A percentile compares a stretch with the other conserved stretches of the same genome.
Conservation (phyloP, 2,888 invertebrate species). For the Aleiodes testaceus region DNA sequence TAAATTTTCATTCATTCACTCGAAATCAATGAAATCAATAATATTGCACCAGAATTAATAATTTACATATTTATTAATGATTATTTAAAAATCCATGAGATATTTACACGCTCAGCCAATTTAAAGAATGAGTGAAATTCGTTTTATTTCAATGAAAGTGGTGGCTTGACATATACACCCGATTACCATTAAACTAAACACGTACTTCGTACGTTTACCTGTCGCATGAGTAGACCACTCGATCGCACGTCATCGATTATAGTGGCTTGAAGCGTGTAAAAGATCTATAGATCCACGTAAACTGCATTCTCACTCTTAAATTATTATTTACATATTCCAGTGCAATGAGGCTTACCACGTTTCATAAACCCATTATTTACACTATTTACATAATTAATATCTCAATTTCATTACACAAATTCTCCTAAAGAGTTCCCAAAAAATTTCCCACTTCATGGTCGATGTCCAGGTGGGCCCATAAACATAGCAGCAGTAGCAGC, state of each 20-base stretch:
- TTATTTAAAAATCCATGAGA: conserved; percentile 36
- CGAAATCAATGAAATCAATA: neutral
- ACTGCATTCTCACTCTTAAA: conserved; percentile 15
- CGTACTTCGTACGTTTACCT: neutral
- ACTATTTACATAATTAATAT: conserved; percentile 32
- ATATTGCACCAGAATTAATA: conserved; percentile 27
- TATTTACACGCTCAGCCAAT: conserved; percentile 26
- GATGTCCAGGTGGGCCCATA: conserved; percentile 71
- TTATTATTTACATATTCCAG: conserved; percentile 36
- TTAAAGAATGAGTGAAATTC: neutral
- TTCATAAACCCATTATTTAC: conserved; percentile 31
- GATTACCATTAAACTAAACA: conserved; percentile 21
- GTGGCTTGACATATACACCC: conserved; percentile 13
- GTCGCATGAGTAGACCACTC: conserved; percentile 17
- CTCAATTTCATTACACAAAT: conserved; percentile 12
- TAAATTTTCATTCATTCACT: conserved; percentile 30
- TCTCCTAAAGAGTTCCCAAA: neutral
- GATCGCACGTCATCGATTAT: conserved; percentile 29
- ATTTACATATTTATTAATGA: conserved; percentile 57
- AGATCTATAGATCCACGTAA: conserved; percentile 20
- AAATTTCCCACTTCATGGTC: conserved; percentile 60
- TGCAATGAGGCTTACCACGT: neutral
- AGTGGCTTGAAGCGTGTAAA: conserved; percentile 17
- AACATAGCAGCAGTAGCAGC: conserved; percentile 74
- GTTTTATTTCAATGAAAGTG: conserved; percentile 1